Percentiles rank a stretch among this genome's conserved stretches.
phyloP scores from a whole-genome alignment of 2,888 invertebrate species.

The Microctonus brassicae region DNA sequence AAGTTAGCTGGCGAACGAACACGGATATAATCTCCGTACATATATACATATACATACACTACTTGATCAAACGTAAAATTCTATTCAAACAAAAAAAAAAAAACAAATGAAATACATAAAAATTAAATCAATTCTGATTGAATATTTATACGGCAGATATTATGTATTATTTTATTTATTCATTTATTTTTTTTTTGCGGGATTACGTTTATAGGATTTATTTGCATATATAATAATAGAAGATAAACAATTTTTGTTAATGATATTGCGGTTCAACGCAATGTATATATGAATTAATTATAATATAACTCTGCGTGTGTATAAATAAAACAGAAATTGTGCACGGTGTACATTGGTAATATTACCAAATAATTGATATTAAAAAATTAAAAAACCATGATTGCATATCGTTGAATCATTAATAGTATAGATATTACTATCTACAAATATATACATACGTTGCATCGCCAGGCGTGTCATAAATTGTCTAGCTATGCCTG shows the following conservation, averaged over 20 bases:
- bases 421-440: no score
- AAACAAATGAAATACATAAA: no score
- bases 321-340: background rate
- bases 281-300: background rate
- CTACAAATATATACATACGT: no score
- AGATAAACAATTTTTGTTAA: background rate
- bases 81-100: background rate
- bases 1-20: background rate
- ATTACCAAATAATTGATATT: slow-evolving; percentile 4
- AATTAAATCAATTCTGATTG: background rate
- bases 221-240: background rate
- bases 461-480: slow-evolving; percentile 33
- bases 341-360: background rate
- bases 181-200: no score
- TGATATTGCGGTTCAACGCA: background rate
- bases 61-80: background rate
- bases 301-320: background rate
- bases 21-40: background rate
- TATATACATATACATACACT: background rate
- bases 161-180: no score
- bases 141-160: background rate
- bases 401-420: background rate
- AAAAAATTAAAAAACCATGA: background rate
- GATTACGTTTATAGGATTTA: background rate
- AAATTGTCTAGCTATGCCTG: slow-evolving; percentile 43